Evolutionary conservation across 1,140 invertebrate genomes (phyloP).

Genomic region (Agrypnia vestita): DNA sequence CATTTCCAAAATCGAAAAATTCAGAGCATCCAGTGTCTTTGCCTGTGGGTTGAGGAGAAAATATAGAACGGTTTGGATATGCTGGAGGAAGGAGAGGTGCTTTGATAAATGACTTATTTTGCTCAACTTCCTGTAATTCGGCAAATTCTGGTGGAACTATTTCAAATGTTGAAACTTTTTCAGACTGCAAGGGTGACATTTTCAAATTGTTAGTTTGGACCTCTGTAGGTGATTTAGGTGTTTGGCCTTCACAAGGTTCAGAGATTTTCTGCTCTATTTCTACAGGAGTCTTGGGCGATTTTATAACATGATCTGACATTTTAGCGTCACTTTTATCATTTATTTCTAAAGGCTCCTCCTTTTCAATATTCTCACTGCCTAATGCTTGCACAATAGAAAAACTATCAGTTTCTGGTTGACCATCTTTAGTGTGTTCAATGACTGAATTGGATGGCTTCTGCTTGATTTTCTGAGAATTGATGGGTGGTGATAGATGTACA

Average conservation of each 20-base stretch:
- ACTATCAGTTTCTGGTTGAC: not conserved
- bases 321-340: conserved; percentile 26
- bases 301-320: conserved; percentile 57
- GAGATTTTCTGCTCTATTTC: conserved; percentile 65
- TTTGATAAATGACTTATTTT: conserved; percentile 54
- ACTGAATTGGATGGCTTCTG: conserved; percentile 7
- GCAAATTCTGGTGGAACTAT: conserved; percentile 49
- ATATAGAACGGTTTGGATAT: conserved; percentile 77
- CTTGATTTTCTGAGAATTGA: not conserved
- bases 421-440: conserved; percentile 32
- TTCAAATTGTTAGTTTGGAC: conserved; percentile 67
- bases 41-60: conserved; percentile 78
- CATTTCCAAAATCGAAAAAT: conserved; percentile 80
- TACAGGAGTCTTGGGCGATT: conserved; percentile 69
- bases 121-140: conserved; percentile 49
- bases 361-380: conserved; percentile 21
- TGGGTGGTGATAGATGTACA: not conserved
- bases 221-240: conserved; percentile 38
- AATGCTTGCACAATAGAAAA: not conserved
- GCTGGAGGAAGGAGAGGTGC: conserved; percentile 53
- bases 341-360: not conserved
- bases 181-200: conserved; percentile 68
- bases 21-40: conserved; percentile 77
- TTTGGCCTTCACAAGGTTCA: conserved; percentile 54
- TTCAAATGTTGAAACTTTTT: conserved; percentile 58